Evolutionary conservation across 2,888 invertebrate species (phyloP).

Genomic region (Calameuta filiformis): DNA sequence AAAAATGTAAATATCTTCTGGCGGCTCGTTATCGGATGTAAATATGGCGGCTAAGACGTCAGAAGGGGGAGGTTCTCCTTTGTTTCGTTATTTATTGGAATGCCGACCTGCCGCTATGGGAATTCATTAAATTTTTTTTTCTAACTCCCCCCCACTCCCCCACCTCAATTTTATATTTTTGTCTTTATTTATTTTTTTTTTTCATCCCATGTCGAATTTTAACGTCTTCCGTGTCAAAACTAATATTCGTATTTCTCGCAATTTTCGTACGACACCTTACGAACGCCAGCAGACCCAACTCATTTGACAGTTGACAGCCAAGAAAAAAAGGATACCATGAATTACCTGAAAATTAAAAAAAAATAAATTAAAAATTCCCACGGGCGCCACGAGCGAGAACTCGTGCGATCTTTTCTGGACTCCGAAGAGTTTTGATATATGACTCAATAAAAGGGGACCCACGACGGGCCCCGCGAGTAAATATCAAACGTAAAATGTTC

Average conservation of each 20-base stretch:
- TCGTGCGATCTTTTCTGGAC: neutral
- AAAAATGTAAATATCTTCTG: constrained; percentile 64
- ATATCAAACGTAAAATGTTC: constrained; percentile 61
- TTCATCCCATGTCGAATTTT: neutral
- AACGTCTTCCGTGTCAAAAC: neutral
- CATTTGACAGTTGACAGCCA: neutral
- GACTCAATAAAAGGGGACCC: constrained; percentile 61
- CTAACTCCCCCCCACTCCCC: too few relatives aligned
- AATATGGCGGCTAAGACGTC: constrained; percentile 49
- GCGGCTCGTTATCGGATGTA: constrained; percentile 64
- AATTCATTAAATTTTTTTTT: constrained; percentile 1
- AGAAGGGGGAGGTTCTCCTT: constrained; percentile 40
- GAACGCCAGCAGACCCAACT: neutral
- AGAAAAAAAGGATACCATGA: neutral
- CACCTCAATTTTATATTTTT: neutral
- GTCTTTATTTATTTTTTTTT: neutral
- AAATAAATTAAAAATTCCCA: neutral
- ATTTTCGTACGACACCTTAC: neutral
- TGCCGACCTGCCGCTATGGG: constrained; percentile 27
- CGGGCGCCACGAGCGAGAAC: neutral
- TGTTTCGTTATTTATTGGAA: constrained; percentile 62
- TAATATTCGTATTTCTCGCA: neutral
- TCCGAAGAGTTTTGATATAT: constrained; percentile 53
- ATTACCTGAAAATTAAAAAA: neutral
- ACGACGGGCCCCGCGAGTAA: constrained; percentile 52